Evolutionary conservation across 2,888 invertebrate genomes (phyloP).

Genomic region (Lucinisca nassula): DNA sequence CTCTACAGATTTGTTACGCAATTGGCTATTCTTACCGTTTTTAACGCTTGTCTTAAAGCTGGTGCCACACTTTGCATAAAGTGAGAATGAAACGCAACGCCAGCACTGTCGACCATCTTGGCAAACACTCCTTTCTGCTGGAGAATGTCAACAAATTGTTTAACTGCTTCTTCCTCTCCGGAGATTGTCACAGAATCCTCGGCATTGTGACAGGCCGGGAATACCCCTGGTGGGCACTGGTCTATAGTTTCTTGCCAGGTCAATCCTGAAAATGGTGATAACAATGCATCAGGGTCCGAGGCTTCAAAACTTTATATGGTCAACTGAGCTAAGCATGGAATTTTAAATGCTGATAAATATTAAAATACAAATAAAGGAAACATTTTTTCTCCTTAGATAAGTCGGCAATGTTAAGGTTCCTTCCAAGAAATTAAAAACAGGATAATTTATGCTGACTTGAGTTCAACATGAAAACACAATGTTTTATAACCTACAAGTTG

Average conservation of each 20-base stretch:
- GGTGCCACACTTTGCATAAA: constrained; percentile 87
- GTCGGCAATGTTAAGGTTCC: no score
- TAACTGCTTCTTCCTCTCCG: constrained; percentile 91
- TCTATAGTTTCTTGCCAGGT: constrained; percentile 87
- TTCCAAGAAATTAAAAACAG: no score
- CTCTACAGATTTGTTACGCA: no score
- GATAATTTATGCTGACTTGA: no score
- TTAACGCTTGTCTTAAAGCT: constrained; percentile 82
- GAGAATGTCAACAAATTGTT: constrained; percentile 85
- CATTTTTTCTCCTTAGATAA: no score
- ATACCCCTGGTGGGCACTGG: constrained; percentile 86
- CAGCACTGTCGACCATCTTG: constrained; percentile 86
- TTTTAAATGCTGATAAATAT: no score
- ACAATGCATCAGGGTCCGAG: no score
- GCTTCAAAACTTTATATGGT: no score
- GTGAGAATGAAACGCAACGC: constrained; percentile 88
- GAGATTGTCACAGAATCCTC: constrained; percentile 98
- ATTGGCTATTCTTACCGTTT: constrained; percentile 84
- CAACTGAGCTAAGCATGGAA: no score
- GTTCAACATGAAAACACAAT: no score
- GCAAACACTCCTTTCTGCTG: constrained; percentile 86
- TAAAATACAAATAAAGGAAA: no score
- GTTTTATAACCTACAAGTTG: no score
- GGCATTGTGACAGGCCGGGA: constrained; percentile 96
- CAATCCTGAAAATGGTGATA: constrained; percentile 84